These are phyloP conservation scores for Nebria brevicollis DNA, from an alignment of 2,888 invertebrate species.

Conservation along the genomic window DNA sequence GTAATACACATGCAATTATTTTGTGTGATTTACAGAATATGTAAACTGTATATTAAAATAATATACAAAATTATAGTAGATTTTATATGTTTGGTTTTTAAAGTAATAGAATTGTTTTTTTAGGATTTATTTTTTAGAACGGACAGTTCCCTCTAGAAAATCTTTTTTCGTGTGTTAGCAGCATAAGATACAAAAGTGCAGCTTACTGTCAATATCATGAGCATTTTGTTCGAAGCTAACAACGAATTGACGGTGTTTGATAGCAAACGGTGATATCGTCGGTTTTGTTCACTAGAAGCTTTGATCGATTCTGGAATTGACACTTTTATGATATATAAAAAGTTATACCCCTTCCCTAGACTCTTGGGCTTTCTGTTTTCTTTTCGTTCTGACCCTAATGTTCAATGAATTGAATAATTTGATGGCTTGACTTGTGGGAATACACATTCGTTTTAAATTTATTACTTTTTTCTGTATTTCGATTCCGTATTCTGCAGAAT, in stretches of 20 bases:
- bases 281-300: not conserved
- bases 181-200: not conserved
- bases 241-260: not conserved
- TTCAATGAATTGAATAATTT: conserved; percentile 18
- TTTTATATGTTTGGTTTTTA: not conserved
- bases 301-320: conserved; percentile 15
- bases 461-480: not conserved
- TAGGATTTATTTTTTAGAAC: not conserved
- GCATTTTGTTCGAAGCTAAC: not conserved
- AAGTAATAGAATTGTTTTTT: not conserved
- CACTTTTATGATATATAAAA: conserved; percentile 20
- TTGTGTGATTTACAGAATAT: too few species aligned
- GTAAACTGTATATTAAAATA: too few species aligned
- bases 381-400: not conserved
- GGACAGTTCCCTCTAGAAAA: not conserved
- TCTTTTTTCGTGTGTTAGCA: not conserved
- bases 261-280: not conserved
- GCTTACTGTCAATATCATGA: not conserved
- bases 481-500: not conserved
- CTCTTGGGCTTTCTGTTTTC: conserved; percentile 1
- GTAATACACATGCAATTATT: too few species aligned
- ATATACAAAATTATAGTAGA: too few species aligned
- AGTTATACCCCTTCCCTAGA: not conserved
- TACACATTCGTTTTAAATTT: conserved; percentile 13
- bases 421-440: not conserved